Conservation (phyloP, 2,113 vertebrate genomes). For the Oreochromis tanganicae region DNA sequence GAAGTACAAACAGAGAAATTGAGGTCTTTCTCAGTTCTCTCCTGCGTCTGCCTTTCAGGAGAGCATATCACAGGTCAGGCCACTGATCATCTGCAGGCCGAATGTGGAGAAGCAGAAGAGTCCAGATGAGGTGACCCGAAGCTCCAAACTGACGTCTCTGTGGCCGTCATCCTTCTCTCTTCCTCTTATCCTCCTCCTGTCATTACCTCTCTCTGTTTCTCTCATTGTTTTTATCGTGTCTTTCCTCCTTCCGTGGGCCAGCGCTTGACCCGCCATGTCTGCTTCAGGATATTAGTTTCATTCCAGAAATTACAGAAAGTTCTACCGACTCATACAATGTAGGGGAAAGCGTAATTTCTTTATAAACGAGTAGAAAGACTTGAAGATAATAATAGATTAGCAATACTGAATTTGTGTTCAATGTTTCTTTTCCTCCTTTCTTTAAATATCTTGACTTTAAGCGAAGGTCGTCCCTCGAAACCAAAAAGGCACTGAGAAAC, state of each 20-base stretch:
- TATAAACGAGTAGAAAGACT: not conserved
- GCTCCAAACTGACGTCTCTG: not conserved
- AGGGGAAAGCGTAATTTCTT: not conserved
- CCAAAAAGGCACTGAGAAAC: not conserved
- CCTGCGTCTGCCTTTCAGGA: constrained; percentile 48
- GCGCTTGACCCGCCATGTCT: constrained; percentile 25
- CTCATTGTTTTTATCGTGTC: constrained; percentile 63
- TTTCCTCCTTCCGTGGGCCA: constrained; percentile 56
- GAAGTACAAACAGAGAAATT: not conserved
- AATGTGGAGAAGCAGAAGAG: constrained; percentile 13
- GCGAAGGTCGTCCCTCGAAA: not conserved
- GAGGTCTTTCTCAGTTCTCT: not conserved
- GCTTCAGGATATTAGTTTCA: not conserved
- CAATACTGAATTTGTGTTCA: not conserved
- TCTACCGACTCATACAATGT: not conserved
- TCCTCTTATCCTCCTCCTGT: constrained; percentile 59
- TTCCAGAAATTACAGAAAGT: not conserved
- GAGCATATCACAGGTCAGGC: constrained; percentile 76
- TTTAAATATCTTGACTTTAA: not conserved
- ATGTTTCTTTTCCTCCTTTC: not conserved
- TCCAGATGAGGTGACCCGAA: not conserved
- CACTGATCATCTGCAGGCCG: constrained; percentile 67
- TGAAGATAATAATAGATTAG: not conserved
- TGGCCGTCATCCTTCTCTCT: constrained; percentile 48
- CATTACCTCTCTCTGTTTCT: constrained; percentile 66